Conservation (phyloP, 2,888 invertebrate species). For the Amiota communis region DNA sequence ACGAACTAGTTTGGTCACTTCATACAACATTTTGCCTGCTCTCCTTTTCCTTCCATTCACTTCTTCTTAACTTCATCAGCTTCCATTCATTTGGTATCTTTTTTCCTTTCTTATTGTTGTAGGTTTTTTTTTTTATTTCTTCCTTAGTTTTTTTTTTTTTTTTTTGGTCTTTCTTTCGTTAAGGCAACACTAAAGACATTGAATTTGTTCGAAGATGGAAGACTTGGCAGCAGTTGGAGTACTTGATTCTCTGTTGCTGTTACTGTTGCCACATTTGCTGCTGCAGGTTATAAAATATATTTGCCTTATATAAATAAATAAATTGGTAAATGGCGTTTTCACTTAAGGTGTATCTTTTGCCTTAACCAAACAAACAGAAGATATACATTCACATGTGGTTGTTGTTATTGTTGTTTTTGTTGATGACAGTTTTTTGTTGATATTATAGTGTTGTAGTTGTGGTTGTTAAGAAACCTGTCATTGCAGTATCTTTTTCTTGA, state of each 20-base stretch:
- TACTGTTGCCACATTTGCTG: constrained; percentile 54
- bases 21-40: constrained; percentile 59
- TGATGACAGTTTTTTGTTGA: neutral
- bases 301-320: constrained; percentile 67
- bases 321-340: constrained; percentile 68
- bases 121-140: constrained; percentile 28
- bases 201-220: neutral
- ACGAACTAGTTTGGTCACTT: constrained; percentile 71
- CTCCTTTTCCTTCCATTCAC: too few relatives aligned
- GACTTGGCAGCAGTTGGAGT: constrained; percentile 10
- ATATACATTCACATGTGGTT: neutral
- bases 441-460: too few relatives aligned
- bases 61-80: too few relatives aligned
- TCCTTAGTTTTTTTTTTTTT: constrained; percentile 22
- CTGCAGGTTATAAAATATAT: constrained; percentile 67
- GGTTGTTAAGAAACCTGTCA: too few relatives aligned
- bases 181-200: neutral
- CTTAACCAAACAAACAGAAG: too few relatives aligned
- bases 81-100: too few relatives aligned
- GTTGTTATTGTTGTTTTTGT: neutral
- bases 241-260: constrained; percentile 28
- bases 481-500: too few relatives aligned
- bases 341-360: constrained; percentile 48
- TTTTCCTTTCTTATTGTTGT: constrained; percentile 17
- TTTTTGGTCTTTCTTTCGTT: constrained; percentile 30